Percentiles rank a stretch among this genome's conserved stretches.
Conservation (phyloP, 2,797 vertebrate species). For the Myotis findleyi region DNA sequence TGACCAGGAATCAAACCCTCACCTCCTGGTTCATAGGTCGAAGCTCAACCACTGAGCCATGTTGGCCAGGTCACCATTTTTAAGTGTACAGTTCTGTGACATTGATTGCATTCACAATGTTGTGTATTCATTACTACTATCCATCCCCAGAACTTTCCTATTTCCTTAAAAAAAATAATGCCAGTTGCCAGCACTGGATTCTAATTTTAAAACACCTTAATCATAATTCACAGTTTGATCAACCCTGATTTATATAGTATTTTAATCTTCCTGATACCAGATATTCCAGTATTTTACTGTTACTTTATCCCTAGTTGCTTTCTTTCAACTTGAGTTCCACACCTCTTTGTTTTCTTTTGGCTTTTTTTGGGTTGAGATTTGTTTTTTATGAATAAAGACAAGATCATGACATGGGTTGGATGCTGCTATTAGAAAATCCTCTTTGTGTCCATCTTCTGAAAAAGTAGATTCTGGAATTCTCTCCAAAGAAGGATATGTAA, state of each 20-base stretch:
- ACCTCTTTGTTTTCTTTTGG: background rate
- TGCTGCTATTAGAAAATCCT: background rate
- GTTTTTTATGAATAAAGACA: background rate
- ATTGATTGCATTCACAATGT: too few species aligned
- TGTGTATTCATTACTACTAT: too few species aligned
- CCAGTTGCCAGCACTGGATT: background rate
- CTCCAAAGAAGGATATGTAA: background rate
- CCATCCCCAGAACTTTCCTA: background rate
- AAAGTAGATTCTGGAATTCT: background rate
- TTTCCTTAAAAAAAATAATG: background rate
- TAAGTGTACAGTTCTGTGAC: background rate
- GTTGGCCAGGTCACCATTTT: background rate
- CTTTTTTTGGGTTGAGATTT: background rate
- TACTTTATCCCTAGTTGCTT: background rate
- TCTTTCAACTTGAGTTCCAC: background rate
- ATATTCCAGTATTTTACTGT: background rate
- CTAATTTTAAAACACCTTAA: background rate
- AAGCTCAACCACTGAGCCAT: too few species aligned
- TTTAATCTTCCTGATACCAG: background rate
- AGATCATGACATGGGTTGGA: background rate
- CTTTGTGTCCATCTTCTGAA: constrained; percentile 19
- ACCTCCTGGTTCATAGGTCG: too few species aligned
- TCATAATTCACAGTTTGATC: background rate
- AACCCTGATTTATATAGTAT: background rate
- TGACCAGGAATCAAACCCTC: too few species aligned